These are phyloP conservation scores for Carposina sasakii DNA, from an alignment of 1,140 invertebrate species.

Conservation along the genomic window DNA sequence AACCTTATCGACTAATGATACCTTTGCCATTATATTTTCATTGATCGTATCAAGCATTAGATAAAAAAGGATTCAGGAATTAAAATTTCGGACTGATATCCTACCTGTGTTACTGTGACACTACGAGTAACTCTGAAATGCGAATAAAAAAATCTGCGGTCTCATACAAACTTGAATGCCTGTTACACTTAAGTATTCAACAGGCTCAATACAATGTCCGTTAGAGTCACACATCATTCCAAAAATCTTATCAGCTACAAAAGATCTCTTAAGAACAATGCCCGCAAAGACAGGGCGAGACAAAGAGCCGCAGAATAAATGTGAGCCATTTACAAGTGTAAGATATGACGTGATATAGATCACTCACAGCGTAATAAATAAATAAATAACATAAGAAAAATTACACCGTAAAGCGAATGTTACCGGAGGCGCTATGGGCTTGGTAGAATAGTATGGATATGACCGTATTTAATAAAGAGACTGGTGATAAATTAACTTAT, in stretches of 20 bases:
- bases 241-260: background rate
- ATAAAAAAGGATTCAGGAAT: no score
- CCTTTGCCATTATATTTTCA: no score
- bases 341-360: conserved; percentile 71
- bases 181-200: background rate
- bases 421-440: conserved; percentile 55
- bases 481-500: no score
- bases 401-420: conserved; percentile 71
- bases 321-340: conserved; percentile 67
- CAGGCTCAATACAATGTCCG: background rate
- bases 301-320: conserved; percentile 50
- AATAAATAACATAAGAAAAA: conserved; percentile 72
- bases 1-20: no score
- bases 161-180: background rate
- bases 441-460: conserved; percentile 36
- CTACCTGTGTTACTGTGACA: no score
- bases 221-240: background rate
- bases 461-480: no score
- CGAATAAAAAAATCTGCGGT: no score
- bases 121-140: no score
- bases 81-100: no score
- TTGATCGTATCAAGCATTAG: no score
- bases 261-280: conserved; percentile 11
- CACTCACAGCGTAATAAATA: conserved; percentile 70
- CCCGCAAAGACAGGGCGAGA: conserved; percentile 20